Base-by-base conservation (phyloP, 2,113 vertebrate species). In the Zapus hudsonius region DNA sequence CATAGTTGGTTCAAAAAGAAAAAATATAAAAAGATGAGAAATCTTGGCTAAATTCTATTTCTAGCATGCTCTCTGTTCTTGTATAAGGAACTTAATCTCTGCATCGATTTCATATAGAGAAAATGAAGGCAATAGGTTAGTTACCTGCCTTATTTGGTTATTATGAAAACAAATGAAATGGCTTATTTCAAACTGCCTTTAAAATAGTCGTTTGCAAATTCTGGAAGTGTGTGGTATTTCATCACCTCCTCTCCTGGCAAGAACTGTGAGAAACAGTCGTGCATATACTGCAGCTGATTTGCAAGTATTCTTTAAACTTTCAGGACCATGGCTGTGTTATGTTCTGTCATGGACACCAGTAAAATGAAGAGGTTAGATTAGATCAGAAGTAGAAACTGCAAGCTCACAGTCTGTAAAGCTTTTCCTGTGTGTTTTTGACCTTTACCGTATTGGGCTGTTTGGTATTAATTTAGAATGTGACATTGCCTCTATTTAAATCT, bases 181-280 rank as follows among this genome's bases (percentile, higher is more conserved):
- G 27, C 73, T 76, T 72, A 78, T 61, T 80, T 90, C 70, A 36
- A 80, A 91, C 63, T 81, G 17, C 31, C 9, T 92, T 91, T 92
- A 38, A 87, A 92, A 72, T 87, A 94, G 74, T 88, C 64, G 33
- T 40, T 31, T 44, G 74, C 31, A 91, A 38, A 73, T 96, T 40
- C 31, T 69, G 44, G 33, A 38, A 38, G 23, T 38, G n/a, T 64
- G 7, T 0, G 44, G 38, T 84, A 87, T 40, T 90, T 4, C 42
- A 66, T 80, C 70, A 67, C 36, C 17, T 78, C 31, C 20, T 88
- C n/a, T 91, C 70, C 7, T 82, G 75, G 13, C 84, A 92, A 80
- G 59, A 93, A 61, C 66, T 70, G 2, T 70, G 73, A 42, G 83
- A 82, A 80, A 10, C 42, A 84, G 4, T 66, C 69, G 61, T 64